A percentile compares a stretch with the other conserved stretches of the same genome.
These are phyloP conservation scores for Archaeoteleia sp. DNA, from an alignment of 2,888 invertebrate genomes.

Conservation along the genomic window DNA sequence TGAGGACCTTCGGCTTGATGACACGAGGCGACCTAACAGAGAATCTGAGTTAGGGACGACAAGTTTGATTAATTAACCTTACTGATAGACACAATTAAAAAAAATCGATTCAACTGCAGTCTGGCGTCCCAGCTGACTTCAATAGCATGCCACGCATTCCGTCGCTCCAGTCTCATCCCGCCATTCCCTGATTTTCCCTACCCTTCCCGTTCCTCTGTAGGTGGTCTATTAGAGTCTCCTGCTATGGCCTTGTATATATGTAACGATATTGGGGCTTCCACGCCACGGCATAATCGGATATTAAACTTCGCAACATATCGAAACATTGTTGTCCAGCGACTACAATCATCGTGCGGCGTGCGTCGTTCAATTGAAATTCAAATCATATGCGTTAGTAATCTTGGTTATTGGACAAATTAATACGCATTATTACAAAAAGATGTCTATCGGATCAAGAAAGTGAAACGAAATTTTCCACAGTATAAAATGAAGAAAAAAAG, in stretches of 20 bases:
- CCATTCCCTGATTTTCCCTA: neutral
- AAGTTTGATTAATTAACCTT: constrained; percentile 6
- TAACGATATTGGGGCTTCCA: constrained; percentile 52
- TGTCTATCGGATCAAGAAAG: too few relatives aligned
- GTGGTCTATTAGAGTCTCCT: constrained; percentile 40
- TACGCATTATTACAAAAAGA: constrained; percentile 29
- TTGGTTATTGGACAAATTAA: constrained; percentile 43
- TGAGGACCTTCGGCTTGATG: too few relatives aligned
- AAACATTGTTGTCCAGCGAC: constrained; percentile 33
- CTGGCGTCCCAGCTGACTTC: constrained; percentile 22
- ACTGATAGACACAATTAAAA: constrained; percentile 34
- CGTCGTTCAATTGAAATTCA: constrained; percentile 41
- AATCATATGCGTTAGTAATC: constrained; percentile 45
- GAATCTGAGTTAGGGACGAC: constrained; percentile 19
- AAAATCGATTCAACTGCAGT: too few relatives aligned
- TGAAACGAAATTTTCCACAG: too few relatives aligned
- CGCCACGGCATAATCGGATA: constrained; percentile 57
- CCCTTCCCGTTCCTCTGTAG: constrained; percentile 28
- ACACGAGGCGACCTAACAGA: too few relatives aligned
- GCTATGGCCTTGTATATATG: constrained; percentile 21
- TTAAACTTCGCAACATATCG: constrained; percentile 48
- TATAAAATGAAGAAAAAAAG: too few relatives aligned
- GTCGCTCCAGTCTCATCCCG: too few relatives aligned
- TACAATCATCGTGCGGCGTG: constrained; percentile 37
- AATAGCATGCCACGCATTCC: constrained; percentile 40